phyloP scores from a whole-genome alignment of 2,888 invertebrate species.

The Helleia helle region DNA sequence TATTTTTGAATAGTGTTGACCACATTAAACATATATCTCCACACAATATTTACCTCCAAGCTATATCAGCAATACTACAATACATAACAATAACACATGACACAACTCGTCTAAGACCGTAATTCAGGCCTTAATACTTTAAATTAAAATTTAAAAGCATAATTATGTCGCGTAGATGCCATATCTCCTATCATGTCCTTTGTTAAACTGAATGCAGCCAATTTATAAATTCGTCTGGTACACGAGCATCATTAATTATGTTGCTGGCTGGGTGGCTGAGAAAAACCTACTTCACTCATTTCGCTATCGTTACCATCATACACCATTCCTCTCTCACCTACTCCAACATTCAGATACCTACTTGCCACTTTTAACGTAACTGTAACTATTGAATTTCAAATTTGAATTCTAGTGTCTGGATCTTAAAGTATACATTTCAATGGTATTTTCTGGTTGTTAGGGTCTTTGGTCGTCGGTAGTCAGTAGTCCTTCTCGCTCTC shows the following conservation, averaged over 20 bases:
- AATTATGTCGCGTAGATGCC: conserved; percentile 41
- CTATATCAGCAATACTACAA: too few species aligned
- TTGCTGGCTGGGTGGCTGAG: conserved; percentile 74
- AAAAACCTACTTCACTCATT: conserved; percentile 73
- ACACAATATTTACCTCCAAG: too few species aligned
- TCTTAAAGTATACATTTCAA: conserved; percentile 16
- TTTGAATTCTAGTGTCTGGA: conserved; percentile 12
- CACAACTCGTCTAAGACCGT: background rate
- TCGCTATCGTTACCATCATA: conserved; percentile 63
- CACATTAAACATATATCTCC: too few species aligned
- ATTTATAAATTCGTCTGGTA: conserved; percentile 71
- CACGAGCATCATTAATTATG: conserved; percentile 72
- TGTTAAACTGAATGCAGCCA: conserved; percentile 65
- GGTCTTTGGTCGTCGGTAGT: conserved; percentile 18
- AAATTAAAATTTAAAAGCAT: conserved; percentile 25
- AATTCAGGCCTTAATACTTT: background rate
- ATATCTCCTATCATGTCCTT: conserved; percentile 55
- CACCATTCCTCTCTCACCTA: conserved; percentile 49
- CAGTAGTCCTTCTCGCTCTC: conserved; percentile 45
- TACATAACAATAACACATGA: too few species aligned
- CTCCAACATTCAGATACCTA: conserved; percentile 23
- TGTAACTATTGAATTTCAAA: conserved; percentile 15
- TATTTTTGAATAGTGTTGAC: too few species aligned
- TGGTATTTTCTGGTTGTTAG: conserved; percentile 2
- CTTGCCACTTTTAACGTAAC: background rate